Conservation (phyloP, 1,140 invertebrate genomes). For the Chlorops oryzae region DNA sequence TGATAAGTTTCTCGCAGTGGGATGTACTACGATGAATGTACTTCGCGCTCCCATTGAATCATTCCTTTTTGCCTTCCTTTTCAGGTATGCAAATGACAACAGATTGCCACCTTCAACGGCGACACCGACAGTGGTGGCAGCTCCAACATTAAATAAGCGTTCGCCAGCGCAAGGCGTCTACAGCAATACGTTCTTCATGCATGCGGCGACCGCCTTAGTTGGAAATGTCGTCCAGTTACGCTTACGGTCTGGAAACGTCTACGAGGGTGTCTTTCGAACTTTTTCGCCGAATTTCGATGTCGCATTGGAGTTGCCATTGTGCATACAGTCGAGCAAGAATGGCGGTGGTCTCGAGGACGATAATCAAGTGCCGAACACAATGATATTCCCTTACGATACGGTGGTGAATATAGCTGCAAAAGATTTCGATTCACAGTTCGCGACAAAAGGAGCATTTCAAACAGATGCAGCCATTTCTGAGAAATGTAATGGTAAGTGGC, state of each 20-base stretch:
- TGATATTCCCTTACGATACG: slow-evolving; percentile 79
- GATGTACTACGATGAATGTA: no score
- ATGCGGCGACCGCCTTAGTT: slow-evolving; percentile 73
- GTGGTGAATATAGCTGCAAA: slow-evolving; percentile 71
- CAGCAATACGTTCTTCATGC: slow-evolving; percentile 80
- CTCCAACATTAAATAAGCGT: slow-evolving; percentile 44
- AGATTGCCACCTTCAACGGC: slow-evolving; percentile 22
- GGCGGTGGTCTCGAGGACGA: slow-evolving; percentile 52
- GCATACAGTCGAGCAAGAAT: slow-evolving; percentile 59
- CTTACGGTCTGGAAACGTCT: slow-evolving; percentile 72
- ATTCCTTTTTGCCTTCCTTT: no score
- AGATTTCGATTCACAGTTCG: slow-evolving; percentile 83
- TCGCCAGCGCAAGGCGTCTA: slow-evolving; percentile 72
- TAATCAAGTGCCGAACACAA: slow-evolving; percentile 66
- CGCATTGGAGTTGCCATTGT: slow-evolving; percentile 76
- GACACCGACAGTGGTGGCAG: slow-evolving; percentile 12
- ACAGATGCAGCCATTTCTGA: slow-evolving; percentile 71
- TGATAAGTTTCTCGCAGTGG: no score
- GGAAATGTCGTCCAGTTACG: slow-evolving; percentile 76
- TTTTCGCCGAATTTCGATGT: slow-evolving; percentile 78
- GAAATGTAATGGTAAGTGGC: slow-evolving; percentile 56
- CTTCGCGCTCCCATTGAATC: no score
- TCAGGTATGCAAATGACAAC: slow-evolving; percentile 38
- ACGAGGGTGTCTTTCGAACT: slow-evolving; percentile 81
- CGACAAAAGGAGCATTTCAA: slow-evolving; percentile 75